Evolutionary conservation across 1,140 invertebrate species (phyloP).

Genomic region (Drosophila prosaltans): DNA sequence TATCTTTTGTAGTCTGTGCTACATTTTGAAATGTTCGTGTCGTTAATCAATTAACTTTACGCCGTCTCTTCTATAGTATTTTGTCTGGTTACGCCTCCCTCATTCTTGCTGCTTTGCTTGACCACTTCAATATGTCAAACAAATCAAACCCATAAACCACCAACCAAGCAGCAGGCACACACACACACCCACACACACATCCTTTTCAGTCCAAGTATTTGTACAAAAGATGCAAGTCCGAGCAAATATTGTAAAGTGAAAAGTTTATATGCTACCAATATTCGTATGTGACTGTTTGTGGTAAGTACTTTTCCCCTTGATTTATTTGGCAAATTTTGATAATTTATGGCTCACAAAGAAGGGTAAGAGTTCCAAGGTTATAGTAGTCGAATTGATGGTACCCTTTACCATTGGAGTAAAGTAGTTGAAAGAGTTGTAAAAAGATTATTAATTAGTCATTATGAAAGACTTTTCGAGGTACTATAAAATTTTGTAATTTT

Average conservation of each 20-base stretch:
- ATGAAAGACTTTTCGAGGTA: too few relatives aligned
- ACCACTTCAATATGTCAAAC: slow-evolving; percentile 79
- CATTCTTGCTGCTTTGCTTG: slow-evolving; percentile 54
- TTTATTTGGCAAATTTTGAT: slow-evolving; percentile 71
- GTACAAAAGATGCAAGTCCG: slow-evolving; percentile 50
- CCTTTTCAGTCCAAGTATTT: background rate
- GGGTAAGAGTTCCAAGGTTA: background rate
- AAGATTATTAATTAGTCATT: too few relatives aligned
- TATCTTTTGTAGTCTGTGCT: slow-evolving; percentile 13
- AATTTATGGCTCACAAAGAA: slow-evolving; percentile 57
- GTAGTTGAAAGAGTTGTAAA: too few relatives aligned
- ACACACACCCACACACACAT: background rate
- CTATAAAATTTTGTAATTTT: too few relatives aligned
- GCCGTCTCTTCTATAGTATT: slow-evolving; percentile 28
- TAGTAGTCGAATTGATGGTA: slow-evolving; percentile 28
- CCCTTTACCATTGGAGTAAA: background rate
- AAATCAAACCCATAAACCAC: slow-evolving; percentile 61
- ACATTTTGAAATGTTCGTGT: slow-evolving; percentile 51
- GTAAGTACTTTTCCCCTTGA: slow-evolving; percentile 49
- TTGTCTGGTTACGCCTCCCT: slow-evolving; percentile 57
- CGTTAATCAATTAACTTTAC: slow-evolving; percentile 77
- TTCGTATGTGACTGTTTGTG: slow-evolving; percentile 44
- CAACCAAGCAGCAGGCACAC: background rate
- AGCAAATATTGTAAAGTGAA: slow-evolving; percentile 76
- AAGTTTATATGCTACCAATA: slow-evolving; percentile 68